Conservation (phyloP, 2,888 invertebrate species). For the Tinea trinotella region DNA sequence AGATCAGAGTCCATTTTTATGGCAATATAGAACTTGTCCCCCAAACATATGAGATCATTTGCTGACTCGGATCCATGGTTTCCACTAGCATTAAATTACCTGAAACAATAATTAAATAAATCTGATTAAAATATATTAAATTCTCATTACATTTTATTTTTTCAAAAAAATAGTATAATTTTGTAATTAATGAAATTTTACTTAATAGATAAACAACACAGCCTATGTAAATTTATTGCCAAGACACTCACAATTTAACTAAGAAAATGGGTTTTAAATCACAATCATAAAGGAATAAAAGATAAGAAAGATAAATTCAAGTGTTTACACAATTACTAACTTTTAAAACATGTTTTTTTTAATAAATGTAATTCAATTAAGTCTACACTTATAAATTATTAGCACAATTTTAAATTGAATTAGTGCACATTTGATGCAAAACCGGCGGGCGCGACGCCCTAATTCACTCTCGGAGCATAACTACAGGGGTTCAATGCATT, state of each 20-base stretch:
- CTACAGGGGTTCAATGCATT: constrained; percentile 66
- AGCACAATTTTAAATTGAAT: constrained; percentile 27
- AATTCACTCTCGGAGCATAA: constrained; percentile 59
- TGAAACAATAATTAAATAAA: not conserved
- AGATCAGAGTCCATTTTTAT: constrained; percentile 66
- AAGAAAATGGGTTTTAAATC: not conserved
- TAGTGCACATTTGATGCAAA: constrained; percentile 44
- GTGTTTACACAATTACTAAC: constrained; percentile 2
- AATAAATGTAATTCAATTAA: not conserved
- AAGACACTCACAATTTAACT: not conserved
- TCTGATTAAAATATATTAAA: not conserved
- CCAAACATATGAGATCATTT: constrained; percentile 21
- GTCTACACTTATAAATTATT: not conserved
- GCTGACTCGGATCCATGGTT: not conserved
- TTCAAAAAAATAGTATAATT: no score
- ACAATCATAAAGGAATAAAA: not conserved
- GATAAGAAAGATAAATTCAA: not conserved
- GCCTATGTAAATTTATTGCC: not conserved
- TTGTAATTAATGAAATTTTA: not conserved
- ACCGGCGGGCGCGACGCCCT: constrained; percentile 43
- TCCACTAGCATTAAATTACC: not conserved
- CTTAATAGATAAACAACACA: not conserved
- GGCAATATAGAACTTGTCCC: constrained; percentile 27
- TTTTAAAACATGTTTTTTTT: not conserved
- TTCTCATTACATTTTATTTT: no score